Conservation (phyloP, 2,888 invertebrate species). For the Melanophora roralis region DNA sequence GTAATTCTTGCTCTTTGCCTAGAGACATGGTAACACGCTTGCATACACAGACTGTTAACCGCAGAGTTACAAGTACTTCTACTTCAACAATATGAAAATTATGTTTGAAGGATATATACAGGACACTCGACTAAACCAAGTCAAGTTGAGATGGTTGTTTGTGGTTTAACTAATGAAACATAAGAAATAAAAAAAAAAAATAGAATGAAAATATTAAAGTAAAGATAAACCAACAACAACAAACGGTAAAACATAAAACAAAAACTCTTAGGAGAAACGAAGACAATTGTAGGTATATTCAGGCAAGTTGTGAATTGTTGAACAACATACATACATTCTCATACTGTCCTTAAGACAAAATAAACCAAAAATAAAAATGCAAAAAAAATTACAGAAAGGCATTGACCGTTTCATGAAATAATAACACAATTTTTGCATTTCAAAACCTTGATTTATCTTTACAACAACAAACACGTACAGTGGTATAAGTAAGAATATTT, state of each 20-base stretch:
- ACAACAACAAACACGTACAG: not conserved
- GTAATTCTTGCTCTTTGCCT: not conserved
- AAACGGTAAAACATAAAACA: not conserved
- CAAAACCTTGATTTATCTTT: not conserved
- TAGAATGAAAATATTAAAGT: conserved; percentile 6
- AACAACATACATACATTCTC: not conserved
- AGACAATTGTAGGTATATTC: conserved; percentile 42
- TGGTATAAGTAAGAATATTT: not conserved
- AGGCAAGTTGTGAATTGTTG: conserved; percentile 30
- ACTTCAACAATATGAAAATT: not conserved
- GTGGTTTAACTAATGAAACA: conserved; percentile 30
- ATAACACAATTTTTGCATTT: conserved; percentile 50
- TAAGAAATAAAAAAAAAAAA: not conserved
- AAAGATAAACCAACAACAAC: not conserved
- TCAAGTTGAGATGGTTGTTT: conserved; percentile 45
- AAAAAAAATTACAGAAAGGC: conserved; percentile 32
- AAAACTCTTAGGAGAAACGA: not conserved
- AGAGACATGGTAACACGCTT: not conserved
- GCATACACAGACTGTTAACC: not conserved
- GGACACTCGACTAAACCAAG: conserved; percentile 27
- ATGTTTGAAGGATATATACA: conserved; percentile 20
- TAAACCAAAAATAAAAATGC: not conserved
- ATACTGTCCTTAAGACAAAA: not conserved
- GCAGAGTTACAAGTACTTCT: not conserved
- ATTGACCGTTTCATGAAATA: conserved; percentile 55